phyloP scores from a whole-genome alignment of 2,888 invertebrate species.

The Dioctria linearis region DNA sequence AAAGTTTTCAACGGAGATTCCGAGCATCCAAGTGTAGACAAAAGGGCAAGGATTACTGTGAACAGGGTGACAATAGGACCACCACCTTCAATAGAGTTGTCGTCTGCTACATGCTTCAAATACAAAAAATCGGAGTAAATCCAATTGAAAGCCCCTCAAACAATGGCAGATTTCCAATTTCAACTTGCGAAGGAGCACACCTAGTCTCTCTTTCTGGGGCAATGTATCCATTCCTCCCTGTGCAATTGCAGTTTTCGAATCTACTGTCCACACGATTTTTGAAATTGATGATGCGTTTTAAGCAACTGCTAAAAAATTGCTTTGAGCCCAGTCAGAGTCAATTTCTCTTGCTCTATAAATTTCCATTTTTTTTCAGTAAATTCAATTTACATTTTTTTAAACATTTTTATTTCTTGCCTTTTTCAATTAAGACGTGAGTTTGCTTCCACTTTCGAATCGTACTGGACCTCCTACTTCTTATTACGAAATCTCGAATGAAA shows the following conservation, averaged over 20 bases:
- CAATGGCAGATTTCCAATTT: not conserved
- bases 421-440: no score
- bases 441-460: no score
- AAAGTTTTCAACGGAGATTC: slow-evolving; percentile 66
- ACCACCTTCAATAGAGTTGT: slow-evolving; percentile 58
- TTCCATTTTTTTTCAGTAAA: no score
- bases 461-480: no score
- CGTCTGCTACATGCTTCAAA: slow-evolving; percentile 57
- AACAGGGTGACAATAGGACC: slow-evolving; percentile 56
- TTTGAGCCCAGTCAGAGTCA: no score
- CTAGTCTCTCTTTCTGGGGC: not conserved
- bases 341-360: no score
- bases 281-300: slow-evolving; percentile 38
- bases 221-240: not conserved
- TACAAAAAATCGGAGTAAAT: slow-evolving; percentile 41
- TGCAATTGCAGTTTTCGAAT: not conserved
- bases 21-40: slow-evolving; percentile 33
- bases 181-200: not conserved
- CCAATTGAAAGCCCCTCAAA: slow-evolving; percentile 31
- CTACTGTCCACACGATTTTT: not conserved
- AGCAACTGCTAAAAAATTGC: slow-evolving; percentile 20
- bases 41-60: slow-evolving; percentile 12
- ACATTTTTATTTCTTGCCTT: no score
- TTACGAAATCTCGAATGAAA: no score
- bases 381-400: no score